Conservation (phyloP, 1,140 invertebrate species). For the Arctopsyche grandis region DNA sequence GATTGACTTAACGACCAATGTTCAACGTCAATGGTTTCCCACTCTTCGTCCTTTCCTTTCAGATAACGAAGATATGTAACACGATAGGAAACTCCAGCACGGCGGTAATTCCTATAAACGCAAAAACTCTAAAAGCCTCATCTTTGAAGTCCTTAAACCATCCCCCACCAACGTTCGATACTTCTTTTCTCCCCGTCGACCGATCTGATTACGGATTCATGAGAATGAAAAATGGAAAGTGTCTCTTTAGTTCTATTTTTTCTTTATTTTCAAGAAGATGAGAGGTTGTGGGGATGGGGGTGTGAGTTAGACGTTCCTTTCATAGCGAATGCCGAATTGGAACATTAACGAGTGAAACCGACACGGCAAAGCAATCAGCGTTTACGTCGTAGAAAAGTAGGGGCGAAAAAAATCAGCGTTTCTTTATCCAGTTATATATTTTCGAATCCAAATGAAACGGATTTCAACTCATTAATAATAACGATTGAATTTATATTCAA, state of each 20-base stretch:
- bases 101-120: conserved; percentile 44
- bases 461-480: too few relatives aligned
- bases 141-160: neutral
- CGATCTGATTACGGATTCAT: conserved; percentile 41
- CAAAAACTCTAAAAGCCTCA: conserved; percentile 38
- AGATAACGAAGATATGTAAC: conserved; percentile 44
- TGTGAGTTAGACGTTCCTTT: too few relatives aligned
- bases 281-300: neutral
- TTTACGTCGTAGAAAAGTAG: neutral
- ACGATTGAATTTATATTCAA: too few relatives aligned
- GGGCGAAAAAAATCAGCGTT: neutral
- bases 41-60: neutral
- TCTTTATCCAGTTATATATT: neutral
- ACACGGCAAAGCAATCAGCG: conserved; percentile 26
- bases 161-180: conserved; percentile 13
- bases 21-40: conserved; percentile 19
- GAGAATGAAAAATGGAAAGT: conserved; percentile 41
- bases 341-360: conserved; percentile 25
- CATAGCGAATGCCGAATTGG: neutral
- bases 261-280: neutral
- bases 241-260: conserved; percentile 18
- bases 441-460: neutral
- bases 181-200: conserved; percentile 1
- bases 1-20: conserved; percentile 50
- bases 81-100: conserved; percentile 42